Conservation (phyloP, 2,888 invertebrate genomes). For the Tryphoninae sp. region DNA sequence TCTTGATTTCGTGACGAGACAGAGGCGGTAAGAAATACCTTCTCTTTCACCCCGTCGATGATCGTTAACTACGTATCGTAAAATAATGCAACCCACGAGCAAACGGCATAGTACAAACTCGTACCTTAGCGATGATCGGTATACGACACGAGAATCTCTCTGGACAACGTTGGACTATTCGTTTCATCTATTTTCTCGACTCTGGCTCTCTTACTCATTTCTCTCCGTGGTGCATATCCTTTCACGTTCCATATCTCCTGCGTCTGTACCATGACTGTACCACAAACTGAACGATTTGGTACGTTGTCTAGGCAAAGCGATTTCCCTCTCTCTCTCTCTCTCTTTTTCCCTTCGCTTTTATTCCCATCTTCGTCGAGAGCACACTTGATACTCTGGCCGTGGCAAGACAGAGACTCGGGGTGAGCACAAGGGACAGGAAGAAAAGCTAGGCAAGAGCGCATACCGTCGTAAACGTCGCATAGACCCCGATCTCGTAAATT, state of each 20-base stretch:
- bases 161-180: conserved; percentile 28
- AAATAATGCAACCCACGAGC: conserved; percentile 25
- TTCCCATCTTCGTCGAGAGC: conserved; percentile 32
- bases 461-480: conserved; percentile 66
- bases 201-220: conserved; percentile 54
- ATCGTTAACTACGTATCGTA: conserved; percentile 33
- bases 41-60: conserved; percentile 57
- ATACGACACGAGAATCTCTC: conserved; percentile 46
- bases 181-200: conserved; percentile 35
- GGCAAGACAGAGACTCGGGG: not conserved
- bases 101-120: conserved; percentile 20
- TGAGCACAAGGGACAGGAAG: conserved; percentile 9
- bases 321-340: conserved; percentile 21
- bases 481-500: conserved; percentile 75
- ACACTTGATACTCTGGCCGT: conserved; percentile 36
- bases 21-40: conserved; percentile 19
- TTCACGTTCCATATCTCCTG: conserved; percentile 51
- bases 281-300: conserved; percentile 46
- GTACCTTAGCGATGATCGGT: conserved; percentile 58
- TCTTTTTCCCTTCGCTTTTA: conserved; percentile 15
- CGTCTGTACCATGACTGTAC: conserved; percentile 29
- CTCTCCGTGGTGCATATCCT: conserved; percentile 27
- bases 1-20: conserved; percentile 14
- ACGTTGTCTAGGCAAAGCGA: conserved; percentile 30
- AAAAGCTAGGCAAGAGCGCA: conserved; percentile 24